Conservation (phyloP, 35 echinoderm and acorn worm genomes). For the Ophiothrix spiculata region DNA sequence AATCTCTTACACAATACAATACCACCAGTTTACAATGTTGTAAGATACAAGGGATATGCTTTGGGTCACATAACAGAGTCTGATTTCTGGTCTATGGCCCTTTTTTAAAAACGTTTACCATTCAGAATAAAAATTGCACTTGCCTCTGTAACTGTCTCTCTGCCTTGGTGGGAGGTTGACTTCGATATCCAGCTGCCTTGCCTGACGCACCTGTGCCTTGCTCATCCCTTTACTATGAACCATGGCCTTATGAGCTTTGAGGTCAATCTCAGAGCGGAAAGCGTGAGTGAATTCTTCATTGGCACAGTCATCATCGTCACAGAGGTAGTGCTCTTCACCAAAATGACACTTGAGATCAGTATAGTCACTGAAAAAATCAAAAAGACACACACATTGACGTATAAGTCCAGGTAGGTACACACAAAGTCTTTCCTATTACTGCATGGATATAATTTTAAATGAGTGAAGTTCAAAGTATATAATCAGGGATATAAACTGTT, state of each 20-base stretch:
- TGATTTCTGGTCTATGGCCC: too few relatives aligned
- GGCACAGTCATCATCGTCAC: conserved; percentile 69
- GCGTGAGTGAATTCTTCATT: conserved; percentile 76
- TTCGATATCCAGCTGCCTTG: conserved; percentile 79
- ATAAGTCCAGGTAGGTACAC: too few relatives aligned
- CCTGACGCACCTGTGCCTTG: conserved; percentile 70
- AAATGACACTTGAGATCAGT: conserved; percentile 70
- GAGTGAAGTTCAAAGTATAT: too few relatives aligned
- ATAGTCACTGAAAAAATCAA: conserved; percentile 74
- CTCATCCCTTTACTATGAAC: conserved; percentile 55
- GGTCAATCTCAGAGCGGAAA: conserved; percentile 69
- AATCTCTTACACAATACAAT: too few relatives aligned
- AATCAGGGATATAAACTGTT: too few relatives aligned
- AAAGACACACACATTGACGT: too few relatives aligned
- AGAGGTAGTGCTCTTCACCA: conserved; percentile 62
- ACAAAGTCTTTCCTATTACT: too few relatives aligned
- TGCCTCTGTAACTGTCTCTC: conserved; percentile 32
- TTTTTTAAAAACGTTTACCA: too few relatives aligned
- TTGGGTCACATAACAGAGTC: too few relatives aligned
- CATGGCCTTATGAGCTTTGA: conserved; percentile 80
- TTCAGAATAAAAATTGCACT: background rate
- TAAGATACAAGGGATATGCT: too few relatives aligned
- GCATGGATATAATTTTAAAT: too few relatives aligned
- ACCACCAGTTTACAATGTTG: too few relatives aligned
- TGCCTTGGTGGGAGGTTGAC: conserved; percentile 70